These are phyloP conservation scores for Semotilus atromaculatus DNA, from an alignment of 2,797 vertebrate species.

Conservation along the genomic window DNA sequence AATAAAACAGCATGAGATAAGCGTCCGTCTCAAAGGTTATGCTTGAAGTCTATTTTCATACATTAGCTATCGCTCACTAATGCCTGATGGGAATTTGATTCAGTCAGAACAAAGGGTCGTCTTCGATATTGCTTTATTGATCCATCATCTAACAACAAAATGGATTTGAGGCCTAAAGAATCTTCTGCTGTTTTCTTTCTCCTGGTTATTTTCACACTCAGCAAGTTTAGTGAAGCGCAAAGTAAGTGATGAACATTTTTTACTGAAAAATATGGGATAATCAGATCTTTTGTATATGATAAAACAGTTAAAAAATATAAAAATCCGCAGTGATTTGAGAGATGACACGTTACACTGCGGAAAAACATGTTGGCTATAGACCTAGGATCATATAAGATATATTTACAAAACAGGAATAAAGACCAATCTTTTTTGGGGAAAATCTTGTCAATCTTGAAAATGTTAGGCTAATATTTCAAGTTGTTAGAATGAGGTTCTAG, in stretches of 20 bases:
- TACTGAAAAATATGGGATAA: background rate
- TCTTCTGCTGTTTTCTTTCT: conserved; percentile 45
- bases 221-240: conserved; percentile 40
- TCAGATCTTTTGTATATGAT: background rate
- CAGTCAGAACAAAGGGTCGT: conserved; percentile 37
- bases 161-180: conserved; percentile 60
- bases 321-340: background rate
- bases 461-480: background rate
- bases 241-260: conserved; percentile 64
- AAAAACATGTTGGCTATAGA: background rate
- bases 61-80: conserved; percentile 28
- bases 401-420: background rate
- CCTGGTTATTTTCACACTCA: conserved; percentile 62
- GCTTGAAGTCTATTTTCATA: conserved; percentile 30
- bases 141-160: conserved; percentile 54
- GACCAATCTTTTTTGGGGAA: background rate
- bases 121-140: conserved; percentile 39
- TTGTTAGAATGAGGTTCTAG: background rate
- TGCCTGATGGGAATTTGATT: conserved; percentile 42
- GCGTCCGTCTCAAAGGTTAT: conserved; percentile 56
- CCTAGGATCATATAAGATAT: background rate
- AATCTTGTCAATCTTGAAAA: background rate
- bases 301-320: background rate
- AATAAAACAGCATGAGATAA: conserved; percentile 62
- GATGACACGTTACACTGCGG: background rate